Evolutionary conservation across 1,140 invertebrate genomes (phyloP), one percentile per base, ranked within the genome.

Genomic region (Macrostomum lignano): DNA sequence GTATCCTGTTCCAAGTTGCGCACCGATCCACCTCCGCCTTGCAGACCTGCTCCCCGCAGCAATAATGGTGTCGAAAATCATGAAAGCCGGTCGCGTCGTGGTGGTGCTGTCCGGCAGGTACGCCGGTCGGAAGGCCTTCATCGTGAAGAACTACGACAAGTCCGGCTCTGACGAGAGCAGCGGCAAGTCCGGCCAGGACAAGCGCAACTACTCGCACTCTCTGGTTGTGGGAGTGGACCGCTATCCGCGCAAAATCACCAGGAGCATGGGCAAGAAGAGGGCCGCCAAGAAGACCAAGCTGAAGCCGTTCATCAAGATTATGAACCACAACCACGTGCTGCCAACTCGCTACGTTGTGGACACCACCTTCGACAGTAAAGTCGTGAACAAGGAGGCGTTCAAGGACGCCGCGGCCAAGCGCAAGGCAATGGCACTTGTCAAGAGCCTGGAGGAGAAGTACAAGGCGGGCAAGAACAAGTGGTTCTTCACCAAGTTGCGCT

Each of bases 281-380:
- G 67, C 88, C 41, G 75, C 78, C 59, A 78, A 86, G 55, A 67
- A 82, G 44, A 86, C 74, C 43, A 93, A 88, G 58, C 71, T 98
- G 39, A 96, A 94, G 70, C 74, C 88, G 41, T 98, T 98, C 59
- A 65, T 96, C 25, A 86, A 79, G 65, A 67, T 88, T 31, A 60
- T 84, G 34, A 94, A 93, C 59, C 91, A 88, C 65, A 93, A 91
- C 48, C 88, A 96, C 58, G 60, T 96, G 38, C 88, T 98, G 76
- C 88, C 88, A 36, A 98, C 88, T 11, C 51, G 64, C 58, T 66
- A 44, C 19, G 26, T 25, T 3, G 26, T 33, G 11, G 19, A 33
- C 4, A 25, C 26, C 13, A 25, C 14, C 3, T 20, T 33, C 7
- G 26, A 33, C 20, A 33, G 26, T 4, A 20, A 6, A 6, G 19